Evolutionary conservation across 2,113 vertebrate species (phyloP), one percentile per base, ranked within the genome.

Genomic region (Oostethus manadensis): DNA sequence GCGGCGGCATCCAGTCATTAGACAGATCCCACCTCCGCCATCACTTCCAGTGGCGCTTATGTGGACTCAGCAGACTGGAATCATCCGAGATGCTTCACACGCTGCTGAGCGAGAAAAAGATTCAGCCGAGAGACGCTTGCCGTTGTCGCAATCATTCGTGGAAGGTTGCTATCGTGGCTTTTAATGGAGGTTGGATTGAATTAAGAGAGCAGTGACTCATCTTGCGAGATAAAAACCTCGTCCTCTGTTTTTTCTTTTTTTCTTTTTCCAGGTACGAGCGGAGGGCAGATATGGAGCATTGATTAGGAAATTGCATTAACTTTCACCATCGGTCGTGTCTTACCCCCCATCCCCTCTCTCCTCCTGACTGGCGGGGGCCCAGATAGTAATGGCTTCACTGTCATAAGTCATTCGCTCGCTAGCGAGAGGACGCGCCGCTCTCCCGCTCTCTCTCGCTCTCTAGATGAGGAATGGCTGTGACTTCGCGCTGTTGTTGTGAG

Each of bases 251-350:
- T 33, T 26, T 26, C 23, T 48, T 33, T 26, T 26, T 5, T 48
- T 16, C 16, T 5, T 15, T 50, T 50, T 23, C 21, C 53, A 21
- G 53, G 51, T 40, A 55, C 6, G 26, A 53, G 10, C 4, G 64
- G 76, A 71, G 76, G 68, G 63, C 22, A 77, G 82, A 78, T 78
- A 16, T 48, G 71, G 22, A 10, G 60, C 63, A 86, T 82, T 86
- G 84, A 86, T 86, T 82, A 71, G 17, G 48, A 77, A 86, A 88
- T 87, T 65, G 57, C 77, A 88, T 87, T 89, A 84, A 86, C 80
- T 33, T 81, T 82, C 73, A 62, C 62, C 79, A 65, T 73, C 20
- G 9, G 10, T 45, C 68, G 43, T 51, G 49, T 61, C 42, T 29
- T 62, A 54, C 62, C 63, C 67, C 66, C 47, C 49, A 8, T 7